Percentiles rank a stretch among this genome's conserved stretches.
Evolutionary conservation across 23 tunicate genomes (phyloP).

Genomic region (Ascidia mentula): DNA sequence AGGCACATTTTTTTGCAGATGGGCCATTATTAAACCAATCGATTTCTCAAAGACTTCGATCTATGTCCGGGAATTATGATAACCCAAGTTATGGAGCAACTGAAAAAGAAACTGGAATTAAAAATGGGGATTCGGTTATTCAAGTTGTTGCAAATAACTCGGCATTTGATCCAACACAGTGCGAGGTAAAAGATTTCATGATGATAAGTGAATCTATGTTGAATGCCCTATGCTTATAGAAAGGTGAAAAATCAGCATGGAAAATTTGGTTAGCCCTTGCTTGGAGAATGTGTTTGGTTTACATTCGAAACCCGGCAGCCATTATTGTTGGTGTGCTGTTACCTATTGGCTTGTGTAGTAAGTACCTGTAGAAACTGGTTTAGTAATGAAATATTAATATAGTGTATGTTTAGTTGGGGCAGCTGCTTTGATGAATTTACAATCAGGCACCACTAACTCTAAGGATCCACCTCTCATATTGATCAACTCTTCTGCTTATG

Average conservation of each 20-base stretch:
- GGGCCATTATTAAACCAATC: not conserved
- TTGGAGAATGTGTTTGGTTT: slow-evolving; percentile 9
- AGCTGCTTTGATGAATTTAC: slow-evolving; percentile 38
- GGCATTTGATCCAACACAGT: slow-evolving; percentile 36
- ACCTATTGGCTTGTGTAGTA: slow-evolving; percentile 76
- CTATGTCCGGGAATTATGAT: not conserved
- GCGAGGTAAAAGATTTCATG: slow-evolving; percentile 13
- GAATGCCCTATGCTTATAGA: not conserved
- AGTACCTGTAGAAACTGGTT: slow-evolving; percentile 15
- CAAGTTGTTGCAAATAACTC: not conserved
- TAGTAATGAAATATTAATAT: too few relatives aligned
- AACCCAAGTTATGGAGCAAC: slow-evolving; percentile 12
- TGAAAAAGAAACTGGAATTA: not conserved
- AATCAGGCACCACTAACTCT: slow-evolving; percentile 2
- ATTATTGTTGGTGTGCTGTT: slow-evolving; percentile 61
- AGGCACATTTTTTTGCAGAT: not conserved
- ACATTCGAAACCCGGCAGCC: slow-evolving; percentile 52
- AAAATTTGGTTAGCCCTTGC: slow-evolving; percentile 22
- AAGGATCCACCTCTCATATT: slow-evolving; percentile 17
- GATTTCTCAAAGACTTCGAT: not conserved
- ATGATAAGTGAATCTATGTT: not conserved
- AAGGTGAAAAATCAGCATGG: not conserved
- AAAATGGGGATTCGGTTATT: not conserved
- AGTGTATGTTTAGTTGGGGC: slow-evolving; percentile 56
- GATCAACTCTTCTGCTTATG: slow-evolving; percentile 16